Base-by-base conservation (phyloP, 2,797 vertebrate genomes). In the Semaprochilodus insignis region DNA sequence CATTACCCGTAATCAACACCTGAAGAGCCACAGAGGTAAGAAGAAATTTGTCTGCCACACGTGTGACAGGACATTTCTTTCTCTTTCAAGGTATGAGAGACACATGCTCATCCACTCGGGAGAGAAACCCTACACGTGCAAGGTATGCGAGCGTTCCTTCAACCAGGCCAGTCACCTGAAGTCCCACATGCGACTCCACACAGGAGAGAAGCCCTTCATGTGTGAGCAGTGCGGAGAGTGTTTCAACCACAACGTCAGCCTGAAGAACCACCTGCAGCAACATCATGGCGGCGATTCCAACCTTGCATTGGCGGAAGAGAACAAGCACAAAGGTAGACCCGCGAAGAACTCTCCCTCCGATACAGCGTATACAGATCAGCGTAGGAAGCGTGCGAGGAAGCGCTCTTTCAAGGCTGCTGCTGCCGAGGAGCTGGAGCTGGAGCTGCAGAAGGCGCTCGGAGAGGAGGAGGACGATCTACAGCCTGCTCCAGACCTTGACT, bases 191-290 rank as follows among this genome's bases (percentile, higher is more conserved):
- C 71, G 84, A 1, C 62, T 85, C 71, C 84, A 85, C 76, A 82
- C 80, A 16, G 84, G 84, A 7, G 84, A 85, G 40, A 44, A 65
- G 72, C 84, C 84, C 25, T 85, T 81, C 80, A 81, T 70, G 80
- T 85, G 84, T 21, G 80, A 85, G n/a, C 75, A 81, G 6, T 85
- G 84, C 59, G 84, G 80, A 63, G 55, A 62, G 63, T 69, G 80
- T 62, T 85, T 85, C 75, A 85, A 74, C 59, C 84, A 85, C 69
- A 81, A 85, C 40, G 74, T 85, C 83, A 85, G 83, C 52, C 83
- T 85, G 21, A 85, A 78, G 67, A 85, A 85, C 74, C 83, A 85
- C 74, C 25, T 73, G 34, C 67, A 34, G 69, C 69, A 62, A 5
- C 74, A 77, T 8, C 83, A 85, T 51, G 3, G 23, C 11, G 16